Conservation (phyloP, 1,140 invertebrate genomes). For the Anadara kagoshimensis region DNA sequence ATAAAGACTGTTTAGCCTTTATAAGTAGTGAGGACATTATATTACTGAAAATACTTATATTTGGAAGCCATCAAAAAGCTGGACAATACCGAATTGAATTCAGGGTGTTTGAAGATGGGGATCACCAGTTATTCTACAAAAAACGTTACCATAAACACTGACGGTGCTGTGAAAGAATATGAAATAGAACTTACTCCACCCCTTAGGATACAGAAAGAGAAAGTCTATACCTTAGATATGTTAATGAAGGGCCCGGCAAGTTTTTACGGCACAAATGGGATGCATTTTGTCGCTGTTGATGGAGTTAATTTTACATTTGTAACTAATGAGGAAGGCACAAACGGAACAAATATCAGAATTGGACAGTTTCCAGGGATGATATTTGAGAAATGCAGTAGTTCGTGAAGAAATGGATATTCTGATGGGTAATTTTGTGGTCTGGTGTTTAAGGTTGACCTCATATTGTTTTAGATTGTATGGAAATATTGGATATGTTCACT, state of each 20-base stretch:
- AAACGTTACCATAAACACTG: slow-evolving; percentile 7
- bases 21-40: slow-evolving; percentile 20
- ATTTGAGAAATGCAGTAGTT: slow-evolving; percentile 15
- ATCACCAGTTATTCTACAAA: background rate
- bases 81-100: slow-evolving; percentile 26
- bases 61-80: slow-evolving; percentile 31
- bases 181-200: slow-evolving; percentile 20
- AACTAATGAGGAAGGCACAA: slow-evolving; percentile 15
- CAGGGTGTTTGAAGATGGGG: slow-evolving; percentile 18
- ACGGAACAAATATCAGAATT: slow-evolving; percentile 28
- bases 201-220: background rate
- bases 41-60: slow-evolving; percentile 26
- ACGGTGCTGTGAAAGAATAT: slow-evolving; percentile 33
- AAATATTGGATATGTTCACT: too few relatives aligned
- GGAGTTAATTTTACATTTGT: slow-evolving; percentile 26
- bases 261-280: slow-evolving; percentile 27
- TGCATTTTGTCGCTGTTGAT: slow-evolving; percentile 10
- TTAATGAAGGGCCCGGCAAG: slow-evolving; percentile 35
- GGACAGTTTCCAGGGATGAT: slow-evolving; percentile 37
- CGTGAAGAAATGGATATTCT: too few relatives aligned
- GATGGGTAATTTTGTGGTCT: too few relatives aligned
- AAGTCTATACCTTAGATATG: slow-evolving; percentile 25
- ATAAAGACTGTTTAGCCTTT: slow-evolving; percentile 31
- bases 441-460: too few relatives aligned
- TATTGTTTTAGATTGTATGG: too few relatives aligned